Percentiles rank a stretch among this genome's conserved stretches.
These are phyloP conservation scores for Eremophila alpestris DNA, from an alignment of 2,797 vertebrate species.

Conservation along the genomic window DNA sequence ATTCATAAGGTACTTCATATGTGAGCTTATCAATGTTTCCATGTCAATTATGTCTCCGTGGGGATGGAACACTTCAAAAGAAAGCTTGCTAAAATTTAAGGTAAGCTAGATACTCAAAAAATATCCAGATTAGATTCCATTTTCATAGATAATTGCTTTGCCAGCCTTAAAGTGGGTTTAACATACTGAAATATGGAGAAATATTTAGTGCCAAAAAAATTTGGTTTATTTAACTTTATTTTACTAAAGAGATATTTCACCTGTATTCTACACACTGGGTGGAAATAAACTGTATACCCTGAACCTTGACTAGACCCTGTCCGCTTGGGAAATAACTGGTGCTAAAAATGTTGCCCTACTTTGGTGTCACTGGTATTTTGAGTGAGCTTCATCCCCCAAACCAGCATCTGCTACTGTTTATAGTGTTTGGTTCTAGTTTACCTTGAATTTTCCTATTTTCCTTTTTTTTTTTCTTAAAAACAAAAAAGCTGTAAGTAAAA, in stretches of 20 bases:
- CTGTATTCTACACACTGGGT: conserved; percentile 8
- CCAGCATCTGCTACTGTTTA: background rate
- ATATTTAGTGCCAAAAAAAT: conserved; percentile 20
- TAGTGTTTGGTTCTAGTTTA: conserved; percentile 35
- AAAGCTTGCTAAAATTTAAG: conserved; percentile 58
- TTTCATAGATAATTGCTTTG: background rate
- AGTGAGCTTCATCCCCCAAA: background rate
- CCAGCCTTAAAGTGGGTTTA: background rate
- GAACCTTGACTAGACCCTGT: conserved; percentile 42
- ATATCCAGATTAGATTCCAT: background rate
- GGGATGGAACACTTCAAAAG: conserved; percentile 34
- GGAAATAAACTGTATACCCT: conserved; percentile 22
- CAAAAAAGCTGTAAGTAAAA: background rate
- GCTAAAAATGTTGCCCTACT: background rate
- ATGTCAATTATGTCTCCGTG: conserved; percentile 39
- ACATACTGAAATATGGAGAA: background rate
- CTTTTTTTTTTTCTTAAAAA: background rate
- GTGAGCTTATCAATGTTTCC: conserved; percentile 16
- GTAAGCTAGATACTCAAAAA: conserved; percentile 48
- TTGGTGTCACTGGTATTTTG: conserved; percentile 6
- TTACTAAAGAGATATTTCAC: background rate
- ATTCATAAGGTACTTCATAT: conserved; percentile 18
- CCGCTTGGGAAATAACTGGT: conserved; percentile 19
- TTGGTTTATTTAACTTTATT: background rate
- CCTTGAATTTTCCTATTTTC: conserved; percentile 35